phyloP scores from a whole-genome alignment of 2,113 vertebrate genomes.

The Proterorhinus semilunaris region DNA sequence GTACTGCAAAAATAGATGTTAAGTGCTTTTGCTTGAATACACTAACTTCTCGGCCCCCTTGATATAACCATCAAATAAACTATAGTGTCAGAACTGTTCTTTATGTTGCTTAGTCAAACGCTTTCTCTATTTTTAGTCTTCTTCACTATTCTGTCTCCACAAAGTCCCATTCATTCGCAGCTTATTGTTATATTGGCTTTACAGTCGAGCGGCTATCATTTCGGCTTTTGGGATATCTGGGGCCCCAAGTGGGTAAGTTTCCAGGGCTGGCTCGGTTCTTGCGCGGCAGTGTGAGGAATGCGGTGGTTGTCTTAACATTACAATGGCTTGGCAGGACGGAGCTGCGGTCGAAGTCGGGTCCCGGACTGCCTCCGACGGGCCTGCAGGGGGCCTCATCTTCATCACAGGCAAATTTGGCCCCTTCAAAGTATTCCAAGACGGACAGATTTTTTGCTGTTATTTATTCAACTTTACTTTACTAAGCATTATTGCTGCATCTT shows the following conservation, averaged over 20 bases:
- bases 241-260: slow-evolving; percentile 60
- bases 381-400: slow-evolving; percentile 41
- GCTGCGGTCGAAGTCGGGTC: slow-evolving; percentile 51
- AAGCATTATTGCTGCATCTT: no score
- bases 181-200: slow-evolving; percentile 32
- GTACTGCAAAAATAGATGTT: slow-evolving; percentile 20
- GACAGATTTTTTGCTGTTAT: no score
- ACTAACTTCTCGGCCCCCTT: slow-evolving; percentile 16
- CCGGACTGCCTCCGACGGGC: slow-evolving; percentile 55
- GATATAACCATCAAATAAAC: neutral
- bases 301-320: slow-evolving; percentile 70
- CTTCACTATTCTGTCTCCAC: slow-evolving; percentile 15
- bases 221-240: slow-evolving; percentile 39
- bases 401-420: neutral
- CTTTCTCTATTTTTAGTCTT: slow-evolving; percentile 1
- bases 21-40: slow-evolving; percentile 19
- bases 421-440: no score
- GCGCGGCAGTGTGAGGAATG: slow-evolving; percentile 62
- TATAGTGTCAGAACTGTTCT: slow-evolving; percentile 15
- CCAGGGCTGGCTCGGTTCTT: slow-evolving; percentile 47
- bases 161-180: slow-evolving; percentile 24
- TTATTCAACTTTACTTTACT: no score
- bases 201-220: slow-evolving; percentile 18
- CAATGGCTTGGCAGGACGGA: slow-evolving; percentile 63
- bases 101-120: slow-evolving; percentile 17